Conservation (phyloP, 2,888 invertebrate species). For the Thecophora atra region DNA sequence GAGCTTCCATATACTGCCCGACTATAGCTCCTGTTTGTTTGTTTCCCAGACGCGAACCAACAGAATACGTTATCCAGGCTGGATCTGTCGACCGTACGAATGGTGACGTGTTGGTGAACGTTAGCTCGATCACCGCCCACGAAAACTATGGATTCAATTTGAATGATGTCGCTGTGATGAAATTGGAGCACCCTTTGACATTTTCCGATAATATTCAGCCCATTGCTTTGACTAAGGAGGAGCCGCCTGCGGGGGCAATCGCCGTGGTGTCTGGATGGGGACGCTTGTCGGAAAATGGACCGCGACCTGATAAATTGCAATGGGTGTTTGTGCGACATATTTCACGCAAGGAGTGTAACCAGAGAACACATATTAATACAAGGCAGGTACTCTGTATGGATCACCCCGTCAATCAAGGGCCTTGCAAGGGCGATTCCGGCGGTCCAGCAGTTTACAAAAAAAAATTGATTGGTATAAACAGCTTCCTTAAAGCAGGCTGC, state of each 20-base stretch:
- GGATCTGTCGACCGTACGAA: conserved; percentile 59
- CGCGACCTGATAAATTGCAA: conserved; percentile 49
- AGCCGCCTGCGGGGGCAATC: conserved; percentile 45
- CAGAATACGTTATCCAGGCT: conserved; percentile 54
- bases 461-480: conserved; percentile 55
- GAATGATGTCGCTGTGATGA: conserved; percentile 54
- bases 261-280: conserved; percentile 57
- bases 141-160: conserved; percentile 51
- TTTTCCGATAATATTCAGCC: conserved; percentile 49
- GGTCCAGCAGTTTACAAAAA: conserved; percentile 54
- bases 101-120: conserved; percentile 54
- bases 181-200: conserved; percentile 45
- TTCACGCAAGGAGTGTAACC: conserved; percentile 44
- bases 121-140: conserved; percentile 46
- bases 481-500: conserved; percentile 42
- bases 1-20: conserved; percentile 24
- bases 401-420: conserved; percentile 56
- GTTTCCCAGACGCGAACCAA: conserved; percentile 54
- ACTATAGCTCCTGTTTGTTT: no score
- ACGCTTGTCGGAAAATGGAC: conserved; percentile 45
- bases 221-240: conserved; percentile 48
- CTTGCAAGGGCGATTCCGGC: conserved; percentile 58
- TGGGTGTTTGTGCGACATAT: conserved; percentile 51
- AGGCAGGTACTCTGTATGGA: not conserved
- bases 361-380: not conserved